Percentiles rank a stretch among this genome's conserved stretches.
phyloP scores from a whole-genome alignment of 1,140 invertebrate genomes.

The Chlorops oryzae region DNA sequence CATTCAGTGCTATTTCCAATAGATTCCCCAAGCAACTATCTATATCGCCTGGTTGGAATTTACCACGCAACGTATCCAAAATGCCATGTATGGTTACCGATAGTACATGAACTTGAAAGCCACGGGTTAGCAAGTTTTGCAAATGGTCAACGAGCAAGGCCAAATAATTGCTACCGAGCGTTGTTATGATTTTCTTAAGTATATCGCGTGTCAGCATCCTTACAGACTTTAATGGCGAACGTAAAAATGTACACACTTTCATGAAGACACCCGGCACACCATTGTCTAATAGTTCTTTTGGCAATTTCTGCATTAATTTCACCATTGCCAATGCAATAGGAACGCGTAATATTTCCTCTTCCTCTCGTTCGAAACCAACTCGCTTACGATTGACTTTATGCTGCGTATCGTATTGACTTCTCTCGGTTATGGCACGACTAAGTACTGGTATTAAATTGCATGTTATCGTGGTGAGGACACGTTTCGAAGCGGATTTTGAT shows the following conservation, averaged over 20 bases:
- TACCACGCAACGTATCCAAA: constrained; percentile 61
- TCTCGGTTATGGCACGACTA: constrained; percentile 59
- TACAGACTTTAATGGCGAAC: constrained; percentile 83
- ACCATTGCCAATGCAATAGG: constrained; percentile 89
- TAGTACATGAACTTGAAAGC: constrained; percentile 91
- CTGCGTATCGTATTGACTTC: constrained; percentile 66
- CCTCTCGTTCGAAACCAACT: constrained; percentile 60
- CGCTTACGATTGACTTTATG: constrained; percentile 76
- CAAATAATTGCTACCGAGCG: constrained; percentile 78
- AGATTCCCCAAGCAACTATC: constrained; percentile 72
- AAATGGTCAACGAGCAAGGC: constrained; percentile 74
- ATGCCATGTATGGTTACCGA: constrained; percentile 83
- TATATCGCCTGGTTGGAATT: constrained; percentile 59
- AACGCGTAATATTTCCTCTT: constrained; percentile 84
- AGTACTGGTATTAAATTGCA: constrained; percentile 52
- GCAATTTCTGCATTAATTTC: constrained; percentile 84
- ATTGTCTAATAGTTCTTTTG: constrained; percentile 63
- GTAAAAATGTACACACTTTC: constrained; percentile 83
- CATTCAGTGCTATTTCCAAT: constrained; percentile 77
- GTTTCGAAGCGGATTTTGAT: constrained; percentile 61
- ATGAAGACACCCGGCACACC: constrained; percentile 80
- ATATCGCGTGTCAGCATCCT: constrained; percentile 79
- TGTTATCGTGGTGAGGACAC: constrained; percentile 63
- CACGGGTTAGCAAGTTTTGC: constrained; percentile 70
- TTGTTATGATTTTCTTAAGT: constrained; percentile 79